Evolutionary conservation across 2,888 invertebrate species (phyloP), one percentile per base, ranked within the genome.

Genomic region (Caenorhabditis japonica): DNA sequence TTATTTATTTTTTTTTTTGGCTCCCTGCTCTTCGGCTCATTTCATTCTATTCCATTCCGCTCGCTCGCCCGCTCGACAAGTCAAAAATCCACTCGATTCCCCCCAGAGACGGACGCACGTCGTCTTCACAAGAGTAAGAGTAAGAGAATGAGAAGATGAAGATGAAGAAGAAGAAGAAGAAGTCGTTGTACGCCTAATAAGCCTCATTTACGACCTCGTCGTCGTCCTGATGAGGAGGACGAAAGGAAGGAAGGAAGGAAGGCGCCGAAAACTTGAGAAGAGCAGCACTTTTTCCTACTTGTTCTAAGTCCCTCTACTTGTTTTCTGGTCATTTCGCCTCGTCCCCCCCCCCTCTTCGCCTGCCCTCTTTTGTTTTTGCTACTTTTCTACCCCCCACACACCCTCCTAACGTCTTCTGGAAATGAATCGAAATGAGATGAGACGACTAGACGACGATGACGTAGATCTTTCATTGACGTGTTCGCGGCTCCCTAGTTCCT

Each of bases 191-290:
- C 56, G 56, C 64, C 64, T 66, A 66, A 66, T 66, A 66, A 66
- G 64, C 53, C 56, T 66, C 64, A 66, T 66, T 66, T 66, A 66
- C 64, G 64, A 66, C n/a, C n/a, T n/a, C n/a, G n/a, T n/a, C n/a
- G n/a, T 64, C 64, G 64, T 60, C 43, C 23, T 43, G 38, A 55
- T 44, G 61, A 61, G 51, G 61, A 43, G 51, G 39, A 25, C 13
- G 30, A 27, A 41, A 30, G 33, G 33, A 19, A 43, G 39, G 43
- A 56, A 23, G 33, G 44, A 23, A 8, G 5, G 52, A 33, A 55
- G 30, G 25, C 23, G 38, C 2, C 33, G 23, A 36, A 51, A 62
- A 44, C 62, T 62, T 38, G 27, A 44, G 33, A 49, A 47, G 52
- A n/a, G 23, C 25, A 52, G 47, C 62, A 46, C 55, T 46, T 53